Evolutionary conservation across 2,888 invertebrate species (phyloP), one percentile per base, ranked within the genome.

Genomic region (Dryadula phaetusa): DNA sequence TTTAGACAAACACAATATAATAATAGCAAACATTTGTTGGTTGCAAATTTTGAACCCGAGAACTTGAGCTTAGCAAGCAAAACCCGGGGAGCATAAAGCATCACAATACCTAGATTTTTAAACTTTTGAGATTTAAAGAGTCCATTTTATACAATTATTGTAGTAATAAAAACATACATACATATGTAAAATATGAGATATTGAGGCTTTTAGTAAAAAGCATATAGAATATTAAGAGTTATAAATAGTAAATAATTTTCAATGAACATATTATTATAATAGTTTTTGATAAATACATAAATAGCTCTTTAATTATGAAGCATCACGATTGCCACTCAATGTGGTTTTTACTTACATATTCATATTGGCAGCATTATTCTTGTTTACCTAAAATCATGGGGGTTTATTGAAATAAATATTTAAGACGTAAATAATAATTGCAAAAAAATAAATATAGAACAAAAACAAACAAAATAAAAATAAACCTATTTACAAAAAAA

Each of bases 341-440:
- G 64, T 71, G 66, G 70, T 64, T 72, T n/a, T 69, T 75, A 77
- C 77, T 74, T 76, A 86, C 87, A 84, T 83, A 82, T 75, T 74
- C 70, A 76, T 79, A 76, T 75, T 75, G 77, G 74, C 58, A 72
- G 81, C 82, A 79, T 77, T 90, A 90, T 67, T 90, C 88, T 75
- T 78, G 84, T 88, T 90, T 90, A 88, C 90, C 90, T 90, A 90
- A 80, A 89, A 89, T 80, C 25, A 65, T 56, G 54, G 37, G 52
- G 20, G 44, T 64, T 40, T 46, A 54, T 66, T 66, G 64, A 47
- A 42, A 37, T 16, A 52, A 28, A 40, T 32, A 22, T 52, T n/a
- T 28, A 64, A 32, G 20, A 25, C 16, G 12, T 16, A 52, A 52
- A 52, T 3, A 52, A 56, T 56, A 37, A 10, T n/a, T 4, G 22